Evolutionary conservation across 2,797 vertebrate species (phyloP).

Genomic region (Sebastiscus tertius): DNA sequence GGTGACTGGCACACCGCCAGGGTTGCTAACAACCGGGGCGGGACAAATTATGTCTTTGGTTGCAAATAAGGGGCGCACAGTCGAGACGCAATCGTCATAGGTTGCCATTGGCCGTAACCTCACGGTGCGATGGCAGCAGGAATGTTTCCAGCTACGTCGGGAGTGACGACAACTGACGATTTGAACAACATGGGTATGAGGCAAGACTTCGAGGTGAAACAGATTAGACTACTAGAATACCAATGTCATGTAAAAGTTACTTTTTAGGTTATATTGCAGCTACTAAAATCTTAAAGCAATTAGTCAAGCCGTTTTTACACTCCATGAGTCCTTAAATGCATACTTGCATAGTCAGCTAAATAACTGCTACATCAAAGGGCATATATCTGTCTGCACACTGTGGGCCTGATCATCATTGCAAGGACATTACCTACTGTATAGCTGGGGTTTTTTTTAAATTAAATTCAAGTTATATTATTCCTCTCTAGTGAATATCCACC

Average conservation of each 20-base stretch:
- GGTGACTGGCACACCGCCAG: too few species aligned
- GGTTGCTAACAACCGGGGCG: rapidly evolving
- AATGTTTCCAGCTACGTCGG: too few species aligned
- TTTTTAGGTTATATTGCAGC: too few species aligned
- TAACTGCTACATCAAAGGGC: too few species aligned
- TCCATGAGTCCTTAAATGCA: neutral
- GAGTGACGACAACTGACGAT: rapidly evolving
- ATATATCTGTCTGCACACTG: neutral
- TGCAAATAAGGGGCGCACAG: too few species aligned
- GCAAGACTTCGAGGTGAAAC: too few species aligned
- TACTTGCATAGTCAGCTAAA: neutral
- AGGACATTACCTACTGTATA: neutral
- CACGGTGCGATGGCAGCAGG: rapidly evolving
- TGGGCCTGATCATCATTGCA: neutral
- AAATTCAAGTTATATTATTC: neutral
- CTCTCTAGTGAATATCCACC: neutral
- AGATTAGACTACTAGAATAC: too few species aligned
- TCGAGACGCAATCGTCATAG: rapidly evolving
- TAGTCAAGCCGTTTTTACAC: neutral
- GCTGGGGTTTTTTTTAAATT: neutral
- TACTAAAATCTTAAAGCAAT: too few species aligned
- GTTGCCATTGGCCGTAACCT: rapidly evolving
- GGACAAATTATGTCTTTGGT: too few species aligned
- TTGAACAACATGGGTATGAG: too few species aligned
- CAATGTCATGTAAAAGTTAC: too few species aligned